Base-by-base conservation (phyloP, 1,140 invertebrate genomes). In the Bombus haemorrhoidalis region DNA sequence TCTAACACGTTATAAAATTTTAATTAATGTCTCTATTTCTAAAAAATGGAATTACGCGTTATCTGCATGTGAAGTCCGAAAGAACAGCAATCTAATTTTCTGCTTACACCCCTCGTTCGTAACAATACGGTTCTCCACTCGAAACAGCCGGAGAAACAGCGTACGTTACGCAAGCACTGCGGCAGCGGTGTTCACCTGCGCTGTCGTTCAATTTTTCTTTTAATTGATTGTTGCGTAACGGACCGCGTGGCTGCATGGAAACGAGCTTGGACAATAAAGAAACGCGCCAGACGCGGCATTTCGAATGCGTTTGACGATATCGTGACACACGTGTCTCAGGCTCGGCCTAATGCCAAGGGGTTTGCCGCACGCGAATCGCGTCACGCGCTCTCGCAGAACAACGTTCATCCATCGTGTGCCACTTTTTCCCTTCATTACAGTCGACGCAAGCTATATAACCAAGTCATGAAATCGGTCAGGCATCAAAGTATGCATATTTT, bases 191-290 rank as follows among this genome's bases (percentile, higher is more conserved):
- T 84, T 85, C 81, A 89, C 74, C 89, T 89, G 76, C 64, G 25
- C 18, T 34, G 64, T 75, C 25, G 66, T 68, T 75, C 85, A 64
- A 89, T 83, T 74, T 57, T 80, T 84, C 13, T 37, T 79, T 84
- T 85, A 84, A 90, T 90, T 34, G 69, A 66, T 80, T 8, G 43
- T 89, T 90, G 77, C 78, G 77, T 59, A 90, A 87, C 4, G 59
- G 57, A 37, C 28, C 53, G n/a, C 41, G 34, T 81, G 57, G 75
- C 71, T 62, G 74, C 57, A 59, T 62, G 41, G 18, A 78, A 87
- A 78, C 69, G 81, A 18, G 41, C 15, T 47, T 37, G 57, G 43
- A 85, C 73, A 89, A 90, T 74, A 59, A 90, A 90, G 82, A 81
- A 85, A 86, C 73, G 41, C 22, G 85, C 41, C 73, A 83, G 69